A percentile compares a stretch with the other conserved stretches of the same genome.
Conservation (phyloP, 2,113 vertebrate genomes). For the Epinephelus fuscoguttatus region DNA sequence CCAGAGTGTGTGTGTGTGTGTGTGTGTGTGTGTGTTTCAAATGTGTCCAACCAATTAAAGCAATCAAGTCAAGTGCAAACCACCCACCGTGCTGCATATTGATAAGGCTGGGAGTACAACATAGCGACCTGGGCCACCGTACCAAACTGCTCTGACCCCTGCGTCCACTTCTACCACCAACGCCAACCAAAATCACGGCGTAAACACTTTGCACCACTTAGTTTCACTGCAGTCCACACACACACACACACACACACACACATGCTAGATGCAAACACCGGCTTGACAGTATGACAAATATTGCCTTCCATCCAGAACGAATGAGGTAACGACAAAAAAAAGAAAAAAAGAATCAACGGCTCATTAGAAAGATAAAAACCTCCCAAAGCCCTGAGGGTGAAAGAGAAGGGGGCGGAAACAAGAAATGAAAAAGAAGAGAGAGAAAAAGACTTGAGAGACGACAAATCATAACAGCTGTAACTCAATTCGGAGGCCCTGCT, state of each 20-base stretch:
- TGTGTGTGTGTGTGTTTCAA: slow-evolving; percentile 21
- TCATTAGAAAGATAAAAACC: slow-evolving; percentile 81
- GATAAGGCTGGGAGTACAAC: slow-evolving; percentile 63
- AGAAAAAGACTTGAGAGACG: slow-evolving; percentile 77
- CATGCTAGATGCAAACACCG: slow-evolving; percentile 48
- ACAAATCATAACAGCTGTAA: slow-evolving; percentile 84
- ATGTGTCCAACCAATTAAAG: slow-evolving; percentile 69
- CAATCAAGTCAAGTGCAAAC: slow-evolving; percentile 74
- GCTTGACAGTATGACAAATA: slow-evolving; percentile 79
- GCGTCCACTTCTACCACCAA: slow-evolving; percentile 63
- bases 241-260: slow-evolving; percentile 26
- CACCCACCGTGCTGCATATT: slow-evolving; percentile 67
- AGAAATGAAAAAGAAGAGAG: slow-evolving; percentile 73
- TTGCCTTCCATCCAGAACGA: slow-evolving; percentile 75
- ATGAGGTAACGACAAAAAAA: slow-evolving; percentile 69
- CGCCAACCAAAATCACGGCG: slow-evolving; percentile 30
- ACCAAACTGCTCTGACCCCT: slow-evolving; percentile 60
- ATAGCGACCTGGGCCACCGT: slow-evolving; percentile 29
- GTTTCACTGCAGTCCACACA: slow-evolving; percentile 7
- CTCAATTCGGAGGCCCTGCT: slow-evolving; percentile 79
- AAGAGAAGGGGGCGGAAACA: slow-evolving; percentile 53
- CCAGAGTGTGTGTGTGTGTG: neutral
- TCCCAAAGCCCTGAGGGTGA: slow-evolving; percentile 64
- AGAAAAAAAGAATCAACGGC: slow-evolving; percentile 59
- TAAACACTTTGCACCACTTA: slow-evolving; percentile 68